Percentiles rank a stretch among this genome's conserved stretches.
phyloP scores from a whole-genome alignment of 2,888 invertebrate species.

The Shargacucullia verbasci region DNA sequence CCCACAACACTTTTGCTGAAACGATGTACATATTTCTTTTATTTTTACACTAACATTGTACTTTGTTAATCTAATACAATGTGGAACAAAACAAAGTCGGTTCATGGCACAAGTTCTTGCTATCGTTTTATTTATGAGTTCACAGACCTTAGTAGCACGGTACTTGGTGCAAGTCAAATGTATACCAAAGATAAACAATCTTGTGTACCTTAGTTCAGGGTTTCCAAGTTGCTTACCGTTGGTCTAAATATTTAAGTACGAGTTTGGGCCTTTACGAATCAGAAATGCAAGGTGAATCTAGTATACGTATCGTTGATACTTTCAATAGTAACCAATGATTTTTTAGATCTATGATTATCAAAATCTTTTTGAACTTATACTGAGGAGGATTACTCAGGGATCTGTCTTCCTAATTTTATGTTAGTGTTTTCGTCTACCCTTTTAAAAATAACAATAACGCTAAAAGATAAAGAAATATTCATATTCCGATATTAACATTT shows the following conservation, averaged over 20 bases:
- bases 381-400: no score
- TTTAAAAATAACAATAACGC: slow-evolving; percentile 38
- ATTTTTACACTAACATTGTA: slow-evolving; percentile 40
- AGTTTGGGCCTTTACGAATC: slow-evolving; percentile 36
- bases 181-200: slow-evolving; percentile 53
- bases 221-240: slow-evolving; percentile 46
- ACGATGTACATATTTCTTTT: slow-evolving; percentile 44
- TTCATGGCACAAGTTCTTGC: slow-evolving; percentile 25
- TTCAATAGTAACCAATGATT: no score
- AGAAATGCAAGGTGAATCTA: slow-evolving; percentile 11
- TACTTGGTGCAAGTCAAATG: slow-evolving; percentile 51
- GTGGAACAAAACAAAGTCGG: slow-evolving; percentile 41
- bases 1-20: slow-evolving; percentile 32
- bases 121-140: slow-evolving; percentile 45
- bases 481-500: slow-evolving; percentile 47
- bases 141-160: slow-evolving; percentile 32
- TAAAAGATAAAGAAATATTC: slow-evolving; percentile 44
- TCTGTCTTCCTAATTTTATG: no score
- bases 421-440: slow-evolving; percentile 10
- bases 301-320: no score
- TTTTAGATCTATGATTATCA: no score
- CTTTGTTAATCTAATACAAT: slow-evolving; percentile 42
- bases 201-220: slow-evolving; percentile 51
- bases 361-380: no score
- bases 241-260: slow-evolving; percentile 55